Evolutionary conservation across 2,113 vertebrate genomes (phyloP).

Genomic region (Ochotona curzoniae): DNA sequence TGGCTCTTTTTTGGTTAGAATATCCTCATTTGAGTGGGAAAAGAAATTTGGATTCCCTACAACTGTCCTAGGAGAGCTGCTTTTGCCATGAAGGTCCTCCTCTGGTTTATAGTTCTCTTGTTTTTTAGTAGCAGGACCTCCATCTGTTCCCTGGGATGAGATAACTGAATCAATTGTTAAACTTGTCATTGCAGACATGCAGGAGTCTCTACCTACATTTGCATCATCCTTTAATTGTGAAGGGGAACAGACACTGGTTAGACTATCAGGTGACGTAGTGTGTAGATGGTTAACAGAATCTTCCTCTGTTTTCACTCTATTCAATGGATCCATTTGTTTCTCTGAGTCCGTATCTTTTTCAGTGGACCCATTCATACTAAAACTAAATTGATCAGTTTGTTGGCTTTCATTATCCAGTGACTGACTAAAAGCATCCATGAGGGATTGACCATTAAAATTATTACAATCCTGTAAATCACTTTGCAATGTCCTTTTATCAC

Average conservation of each 20-base stretch:
- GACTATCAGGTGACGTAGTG: slow-evolving; percentile 81
- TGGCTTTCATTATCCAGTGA: slow-evolving; percentile 86
- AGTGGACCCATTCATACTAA: slow-evolving; percentile 85
- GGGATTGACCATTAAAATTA: slow-evolving; percentile 83
- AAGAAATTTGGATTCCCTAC: slow-evolving; percentile 75
- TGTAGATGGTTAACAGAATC: slow-evolving; percentile 78
- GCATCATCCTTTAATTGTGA: slow-evolving; percentile 83
- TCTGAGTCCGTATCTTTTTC: slow-evolving; percentile 85
- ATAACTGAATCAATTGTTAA: slow-evolving; percentile 82
- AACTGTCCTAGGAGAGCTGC: slow-evolving; percentile 78
- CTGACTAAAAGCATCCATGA: slow-evolving; percentile 86
- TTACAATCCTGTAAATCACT: slow-evolving; percentile 85
- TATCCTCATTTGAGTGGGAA: slow-evolving; percentile 74
- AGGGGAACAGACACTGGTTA: slow-evolving; percentile 72
- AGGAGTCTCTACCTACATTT: slow-evolving; percentile 77
- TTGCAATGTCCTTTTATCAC: slow-evolving; percentile 85
- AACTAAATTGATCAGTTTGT: slow-evolving; percentile 83
- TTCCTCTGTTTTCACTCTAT: slow-evolving; percentile 77
- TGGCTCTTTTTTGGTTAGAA: slow-evolving; percentile 49
- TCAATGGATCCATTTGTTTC: slow-evolving; percentile 80
- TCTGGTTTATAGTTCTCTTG: slow-evolving; percentile 75
- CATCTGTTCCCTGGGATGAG: slow-evolving; percentile 79
- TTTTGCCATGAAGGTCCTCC: slow-evolving; percentile 80
- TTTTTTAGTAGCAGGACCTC: slow-evolving; percentile 75
- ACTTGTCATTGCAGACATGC: slow-evolving; percentile 74